Evolutionary conservation across 2,113 vertebrate genomes (phyloP), one percentile per base, ranked within the genome.

Genomic region (Phaetusa simplex): DNA sequence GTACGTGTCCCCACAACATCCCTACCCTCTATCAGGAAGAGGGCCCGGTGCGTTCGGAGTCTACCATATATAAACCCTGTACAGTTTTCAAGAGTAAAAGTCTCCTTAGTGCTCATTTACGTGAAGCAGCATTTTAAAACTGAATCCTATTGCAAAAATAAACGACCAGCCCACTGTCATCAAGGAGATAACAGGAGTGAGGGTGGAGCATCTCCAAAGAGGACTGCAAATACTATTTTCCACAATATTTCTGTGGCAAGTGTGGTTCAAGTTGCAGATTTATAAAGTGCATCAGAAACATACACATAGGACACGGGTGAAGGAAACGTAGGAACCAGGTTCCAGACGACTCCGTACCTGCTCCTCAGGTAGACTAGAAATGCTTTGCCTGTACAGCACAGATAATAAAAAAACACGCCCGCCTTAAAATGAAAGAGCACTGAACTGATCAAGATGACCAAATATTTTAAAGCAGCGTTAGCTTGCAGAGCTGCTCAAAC

Each of bases 401-500:
- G 62, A 67, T 59, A 67, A 58, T 26, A 5, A 73, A 62, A 89
- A 71, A 66, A 5, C 36, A 11, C 30, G 30, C n/a, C 53, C 65
- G 13, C 19, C 62, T 90, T 81, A 53, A 92, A 90, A 50, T 36
- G 58, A 86, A 72, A 62, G 23, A 86, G 40, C 6, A 7, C 69
- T 78, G 80, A 88, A 83, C 13, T n/a, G 50, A 74, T 61, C 62
- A 62, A 90, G 80, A 38, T 49, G 55, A 70, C 58, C 77, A 40
- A 79, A 43, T 84, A 42, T 80, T 92, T 81, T 53, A n/a, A 94
- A 95, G 58, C 38, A 62, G 40, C 40, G 30, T 88, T 86, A 88
- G 36, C n/a, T 71, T 90, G 79, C n/a, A 78, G 73, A 74, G 49
- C 65, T 95, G 69, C 82, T 81, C 61, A 55, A 89, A 77, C 86